These are phyloP conservation scores for Campoplex nolae DNA, from an alignment of 2,888 invertebrate genomes.

Conservation along the genomic window DNA sequence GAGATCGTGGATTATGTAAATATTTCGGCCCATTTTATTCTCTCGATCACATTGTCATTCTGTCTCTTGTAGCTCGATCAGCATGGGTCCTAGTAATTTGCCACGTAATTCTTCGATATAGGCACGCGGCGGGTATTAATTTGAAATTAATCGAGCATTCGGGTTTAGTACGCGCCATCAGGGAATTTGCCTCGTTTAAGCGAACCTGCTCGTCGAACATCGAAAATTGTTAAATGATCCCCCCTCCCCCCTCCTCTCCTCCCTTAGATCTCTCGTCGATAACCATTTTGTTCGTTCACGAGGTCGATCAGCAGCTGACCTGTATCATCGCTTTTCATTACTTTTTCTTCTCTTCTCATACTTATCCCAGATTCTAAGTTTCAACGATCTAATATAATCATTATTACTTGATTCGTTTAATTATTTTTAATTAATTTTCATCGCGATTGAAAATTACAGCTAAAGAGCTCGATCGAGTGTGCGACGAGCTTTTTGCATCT, in stretches of 20 bases:
- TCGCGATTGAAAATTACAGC: not conserved
- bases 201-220: constrained; percentile 19
- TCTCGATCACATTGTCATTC: not conserved
- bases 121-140: constrained; percentile 32
- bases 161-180: constrained; percentile 2
- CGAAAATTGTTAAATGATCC: constrained; percentile 17
- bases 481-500: not conserved
- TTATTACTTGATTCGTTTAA: not conserved
- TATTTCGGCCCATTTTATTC: not conserved
- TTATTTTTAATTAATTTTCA: not conserved
- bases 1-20: not conserved
- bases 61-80: not conserved
- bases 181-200: constrained; percentile 37
- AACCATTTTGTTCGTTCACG: not conserved
- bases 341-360: not conserved
- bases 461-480: not conserved
- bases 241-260: too few relatives aligned
- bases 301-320: not conserved
- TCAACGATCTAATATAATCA: not conserved
- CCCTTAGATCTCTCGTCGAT: not conserved
- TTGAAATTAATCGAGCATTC: constrained; percentile 48
- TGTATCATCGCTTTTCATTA: not conserved
- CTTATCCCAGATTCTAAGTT: not conserved
- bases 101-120: constrained; percentile 36
- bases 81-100: not conserved